Conservation (phyloP, 2,113 vertebrate species). For the Bucco capensis region DNA sequence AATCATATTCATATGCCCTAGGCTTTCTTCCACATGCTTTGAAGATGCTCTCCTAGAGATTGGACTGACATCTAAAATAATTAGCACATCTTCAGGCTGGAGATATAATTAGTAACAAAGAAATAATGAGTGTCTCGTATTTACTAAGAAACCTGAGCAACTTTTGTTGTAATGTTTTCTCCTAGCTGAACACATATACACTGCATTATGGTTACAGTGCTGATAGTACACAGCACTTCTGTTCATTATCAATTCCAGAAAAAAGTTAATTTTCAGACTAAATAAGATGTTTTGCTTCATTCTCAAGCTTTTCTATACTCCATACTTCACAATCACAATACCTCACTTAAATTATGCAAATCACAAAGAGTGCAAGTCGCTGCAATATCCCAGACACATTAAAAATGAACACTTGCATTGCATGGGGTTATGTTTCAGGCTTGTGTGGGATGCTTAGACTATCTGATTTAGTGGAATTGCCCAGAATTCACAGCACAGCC, state of each 20-base stretch:
- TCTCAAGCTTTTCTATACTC: background rate
- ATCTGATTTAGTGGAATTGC: background rate
- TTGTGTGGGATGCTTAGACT: background rate
- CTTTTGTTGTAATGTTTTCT: background rate
- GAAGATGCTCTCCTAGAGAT: constrained; percentile 12
- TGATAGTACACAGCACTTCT: background rate
- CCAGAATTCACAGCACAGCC: background rate
- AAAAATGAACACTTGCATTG: background rate
- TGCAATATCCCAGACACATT: background rate
- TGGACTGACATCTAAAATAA: background rate
- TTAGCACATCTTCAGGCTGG: background rate
- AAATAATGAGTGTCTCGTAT: background rate
- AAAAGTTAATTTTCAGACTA: background rate
- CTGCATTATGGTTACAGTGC: background rate
- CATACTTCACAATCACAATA: background rate
- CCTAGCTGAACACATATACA: background rate
- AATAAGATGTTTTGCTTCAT: background rate
- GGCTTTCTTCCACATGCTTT: background rate
- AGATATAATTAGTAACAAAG: constrained; percentile 26
- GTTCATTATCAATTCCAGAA: background rate
- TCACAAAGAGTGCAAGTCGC: background rate
- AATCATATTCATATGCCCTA: background rate
- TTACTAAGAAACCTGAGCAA: background rate
- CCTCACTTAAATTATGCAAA: background rate
- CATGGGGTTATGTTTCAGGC: background rate